These are phyloP conservation scores for Megaceryle maxima DNA, from an alignment of 2,113 vertebrate species.

Conservation along the genomic window DNA sequence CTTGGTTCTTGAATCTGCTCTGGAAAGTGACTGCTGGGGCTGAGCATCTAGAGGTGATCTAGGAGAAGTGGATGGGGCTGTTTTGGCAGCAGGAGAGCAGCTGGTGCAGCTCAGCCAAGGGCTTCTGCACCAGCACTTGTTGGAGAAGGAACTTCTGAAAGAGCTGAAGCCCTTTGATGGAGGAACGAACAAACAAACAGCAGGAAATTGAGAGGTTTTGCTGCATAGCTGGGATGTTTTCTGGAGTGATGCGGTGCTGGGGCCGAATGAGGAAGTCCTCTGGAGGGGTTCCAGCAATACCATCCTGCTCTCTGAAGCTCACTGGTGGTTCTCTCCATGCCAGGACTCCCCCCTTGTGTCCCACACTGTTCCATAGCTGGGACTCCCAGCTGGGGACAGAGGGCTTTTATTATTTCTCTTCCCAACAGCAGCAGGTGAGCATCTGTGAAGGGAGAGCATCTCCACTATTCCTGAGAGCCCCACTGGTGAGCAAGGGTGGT, in stretches of 20 bases:
- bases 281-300: neutral
- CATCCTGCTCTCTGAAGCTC: neutral
- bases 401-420: neutral
- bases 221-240: neutral
- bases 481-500: rapidly evolving
- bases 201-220: neutral
- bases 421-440: neutral
- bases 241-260: neutral
- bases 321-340: neutral
- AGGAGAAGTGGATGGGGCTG: neutral
- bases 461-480: neutral
- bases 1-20: neutral
- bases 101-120: neutral
- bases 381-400: neutral
- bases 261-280: rapidly evolving
- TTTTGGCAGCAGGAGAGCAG: neutral
- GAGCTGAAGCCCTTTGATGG: neutral
- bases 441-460: neutral
- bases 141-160: neutral
- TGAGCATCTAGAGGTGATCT: neutral
- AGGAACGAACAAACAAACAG: neutral
- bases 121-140: neutral
- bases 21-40: neutral
- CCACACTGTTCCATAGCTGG: rapidly evolving
- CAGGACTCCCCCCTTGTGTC: rapidly evolving